phyloP scores from a whole-genome alignment of 2,113 vertebrate genomes.

The Brachyhypopomus gauderio region DNA sequence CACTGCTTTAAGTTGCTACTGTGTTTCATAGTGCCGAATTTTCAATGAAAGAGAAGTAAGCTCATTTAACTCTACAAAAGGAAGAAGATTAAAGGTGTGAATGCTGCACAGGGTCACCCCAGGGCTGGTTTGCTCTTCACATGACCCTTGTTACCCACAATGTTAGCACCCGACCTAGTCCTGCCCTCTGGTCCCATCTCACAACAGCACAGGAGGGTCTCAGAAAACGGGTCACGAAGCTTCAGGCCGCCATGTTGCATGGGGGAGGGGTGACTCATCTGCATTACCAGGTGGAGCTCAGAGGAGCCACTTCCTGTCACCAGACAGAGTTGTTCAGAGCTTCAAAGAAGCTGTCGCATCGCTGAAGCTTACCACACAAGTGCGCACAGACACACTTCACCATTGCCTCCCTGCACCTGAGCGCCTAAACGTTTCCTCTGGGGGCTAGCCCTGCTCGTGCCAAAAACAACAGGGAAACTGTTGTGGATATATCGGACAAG shows the following conservation, averaged over 20 bases:
- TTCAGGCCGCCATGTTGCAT: not conserved
- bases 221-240: constrained; percentile 27
- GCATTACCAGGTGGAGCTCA: constrained; percentile 58
- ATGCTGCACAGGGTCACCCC: constrained; percentile 5
- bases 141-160: not conserved
- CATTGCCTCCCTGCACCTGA: not conserved
- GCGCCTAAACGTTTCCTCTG: not conserved
- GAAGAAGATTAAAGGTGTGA: constrained; percentile 1
- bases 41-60: not conserved
- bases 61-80: constrained; percentile 8
- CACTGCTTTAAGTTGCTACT: not conserved
- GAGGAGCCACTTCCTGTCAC: constrained; percentile 69
- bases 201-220: constrained; percentile 4
- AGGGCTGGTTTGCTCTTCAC: not conserved
- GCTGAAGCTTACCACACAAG: constrained; percentile 17
- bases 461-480: not conserved
- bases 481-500: not conserved
- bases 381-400: not conserved
- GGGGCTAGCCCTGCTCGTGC: not conserved
- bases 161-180: not conserved
- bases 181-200: not conserved
- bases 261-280: constrained; percentile 22
- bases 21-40: not conserved
- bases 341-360: constrained; percentile 33
- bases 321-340: constrained; percentile 21